Conservation (phyloP, 37 sponge, comb jelly and placozoan genomes). For the Beroe forskalii region DNA sequence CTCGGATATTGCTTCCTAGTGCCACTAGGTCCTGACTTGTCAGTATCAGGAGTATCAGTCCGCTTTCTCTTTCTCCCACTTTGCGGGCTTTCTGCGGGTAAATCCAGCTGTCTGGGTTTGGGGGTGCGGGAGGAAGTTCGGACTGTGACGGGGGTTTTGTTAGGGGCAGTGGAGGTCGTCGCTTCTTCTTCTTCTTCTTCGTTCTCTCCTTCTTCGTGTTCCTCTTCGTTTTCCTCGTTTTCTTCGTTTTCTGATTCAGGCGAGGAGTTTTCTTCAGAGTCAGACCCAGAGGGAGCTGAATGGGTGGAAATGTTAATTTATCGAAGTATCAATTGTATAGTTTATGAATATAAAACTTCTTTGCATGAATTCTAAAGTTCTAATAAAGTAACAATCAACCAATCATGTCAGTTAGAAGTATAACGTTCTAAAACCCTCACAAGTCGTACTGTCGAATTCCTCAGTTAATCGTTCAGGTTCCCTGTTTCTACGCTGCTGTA, state of each 20-base stretch:
- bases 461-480: slow-evolving; percentile 52
- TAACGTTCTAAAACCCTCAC: no score
- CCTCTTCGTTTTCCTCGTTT: slow-evolving; percentile 70
- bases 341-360: no score
- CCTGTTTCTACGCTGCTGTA: slow-evolving; percentile 53
- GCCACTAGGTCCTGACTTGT: neutral
- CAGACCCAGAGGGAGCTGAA: neutral
- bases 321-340: no score
- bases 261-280: slow-evolving; percentile 63
- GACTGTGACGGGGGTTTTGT: neutral
- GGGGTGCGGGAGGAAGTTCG: slow-evolving; percentile 65
- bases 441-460: slow-evolving; percentile 19
- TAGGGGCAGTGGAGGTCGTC: neutral
- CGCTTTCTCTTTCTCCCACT: slow-evolving; percentile 34
- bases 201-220: slow-evolving; percentile 68
- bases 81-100: slow-evolving; percentile 46
- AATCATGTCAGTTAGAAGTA: no score
- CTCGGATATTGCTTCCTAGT: slow-evolving; percentile 49
- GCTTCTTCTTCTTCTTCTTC: slow-evolving; percentile 62
- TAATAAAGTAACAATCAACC: no score
- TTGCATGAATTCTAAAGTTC: no score
- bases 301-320: no score
- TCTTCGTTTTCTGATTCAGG: neutral
- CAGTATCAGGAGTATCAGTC: slow-evolving; percentile 34
- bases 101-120: slow-evolving; percentile 62